phyloP scores from a whole-genome alignment of 2,797 vertebrate genomes.

The Poeciliopsis presidionis region DNA sequence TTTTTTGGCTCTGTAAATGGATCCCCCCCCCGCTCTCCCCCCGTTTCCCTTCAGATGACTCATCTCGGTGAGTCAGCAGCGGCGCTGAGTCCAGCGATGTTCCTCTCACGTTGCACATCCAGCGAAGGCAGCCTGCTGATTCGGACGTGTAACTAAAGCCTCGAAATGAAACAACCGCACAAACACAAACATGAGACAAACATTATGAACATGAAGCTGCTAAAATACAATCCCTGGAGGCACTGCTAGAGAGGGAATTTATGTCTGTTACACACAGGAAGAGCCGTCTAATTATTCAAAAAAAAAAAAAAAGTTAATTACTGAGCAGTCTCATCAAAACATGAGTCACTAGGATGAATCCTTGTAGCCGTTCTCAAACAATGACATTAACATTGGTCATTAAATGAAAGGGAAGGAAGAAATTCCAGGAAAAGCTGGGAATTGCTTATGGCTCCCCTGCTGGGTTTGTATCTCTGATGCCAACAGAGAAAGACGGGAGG shows the following conservation, averaged over 20 bases:
- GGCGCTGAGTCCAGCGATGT: slow-evolving; percentile 33
- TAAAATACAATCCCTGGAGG: slow-evolving; percentile 38
- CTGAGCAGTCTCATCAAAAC: slow-evolving; percentile 17
- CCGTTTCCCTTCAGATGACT: slow-evolving; percentile 8
- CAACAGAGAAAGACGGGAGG: slow-evolving; percentile 28
- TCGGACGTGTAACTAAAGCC: slow-evolving; percentile 62
- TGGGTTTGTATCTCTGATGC: slow-evolving; percentile 36
- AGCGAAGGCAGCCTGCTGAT: slow-evolving; percentile 55
- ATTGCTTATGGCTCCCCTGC: slow-evolving; percentile 57
- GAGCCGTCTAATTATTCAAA: background rate
- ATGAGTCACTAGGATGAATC: slow-evolving; percentile 46
- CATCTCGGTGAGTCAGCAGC: slow-evolving; percentile 56
- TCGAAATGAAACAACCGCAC: slow-evolving; percentile 54
- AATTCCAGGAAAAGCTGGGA: slow-evolving; percentile 40
- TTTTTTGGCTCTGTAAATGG: slow-evolving; percentile 11
- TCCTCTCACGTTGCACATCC: slow-evolving; percentile 31
- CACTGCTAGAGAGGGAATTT: slow-evolving; percentile 7
- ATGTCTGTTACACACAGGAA: background rate
- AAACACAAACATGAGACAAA: slow-evolving; percentile 42
- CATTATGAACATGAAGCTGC: slow-evolving; percentile 44
- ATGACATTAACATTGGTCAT: slow-evolving; percentile 39
- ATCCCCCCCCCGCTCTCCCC: background rate
- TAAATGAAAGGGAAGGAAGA: slow-evolving; percentile 39
- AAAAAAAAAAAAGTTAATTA: slow-evolving; percentile 14
- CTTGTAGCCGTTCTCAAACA: slow-evolving; percentile 24